Percentiles rank a stretch among this genome's conserved stretches.
Conservation (phyloP, 2,888 invertebrate species). For the Lithophane leautieri region DNA sequence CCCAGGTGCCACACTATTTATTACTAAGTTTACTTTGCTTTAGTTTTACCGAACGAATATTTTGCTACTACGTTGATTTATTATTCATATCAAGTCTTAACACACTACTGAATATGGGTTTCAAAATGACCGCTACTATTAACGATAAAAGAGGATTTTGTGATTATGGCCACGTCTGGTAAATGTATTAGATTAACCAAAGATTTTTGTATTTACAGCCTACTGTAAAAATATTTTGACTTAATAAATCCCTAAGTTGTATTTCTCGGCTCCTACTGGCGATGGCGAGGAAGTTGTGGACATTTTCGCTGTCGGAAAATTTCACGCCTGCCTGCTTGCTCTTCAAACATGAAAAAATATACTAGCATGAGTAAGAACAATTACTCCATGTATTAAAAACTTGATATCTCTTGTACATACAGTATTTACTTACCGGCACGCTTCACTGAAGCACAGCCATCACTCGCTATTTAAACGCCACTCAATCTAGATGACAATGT, state of each 20-base stretch:
- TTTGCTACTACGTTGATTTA: constrained; percentile 28
- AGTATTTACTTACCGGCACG: constrained; percentile 64
- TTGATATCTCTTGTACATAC: constrained; percentile 28
- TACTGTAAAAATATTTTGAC: not conserved
- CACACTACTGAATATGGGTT: not conserved
- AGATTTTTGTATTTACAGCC: not conserved
- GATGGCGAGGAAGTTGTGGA: not conserved
- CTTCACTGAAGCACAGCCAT: constrained; percentile 64
- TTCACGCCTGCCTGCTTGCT: not conserved
- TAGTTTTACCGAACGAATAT: constrained; percentile 31
- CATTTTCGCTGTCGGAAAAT: constrained; percentile 20
- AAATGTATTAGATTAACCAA: not conserved
- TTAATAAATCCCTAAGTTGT: not conserved
- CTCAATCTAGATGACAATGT: constrained; percentile 47
- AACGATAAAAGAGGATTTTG: constrained; percentile 12
- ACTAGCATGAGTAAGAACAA: constrained; percentile 25
- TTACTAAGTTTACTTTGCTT: constrained; percentile 47
- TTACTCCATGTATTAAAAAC: constrained; percentile 37
- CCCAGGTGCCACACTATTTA: constrained; percentile 42
- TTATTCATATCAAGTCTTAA: constrained; percentile 22
- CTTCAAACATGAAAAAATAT: constrained; percentile 4
- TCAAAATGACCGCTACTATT: not conserved
- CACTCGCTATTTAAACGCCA: constrained; percentile 29
- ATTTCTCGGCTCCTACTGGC: not conserved
- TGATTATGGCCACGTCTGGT: constrained; percentile 2